These are phyloP conservation scores for Malurus melanocephalus DNA, from an alignment of 2,113 vertebrate species.

Conservation along the genomic window DNA sequence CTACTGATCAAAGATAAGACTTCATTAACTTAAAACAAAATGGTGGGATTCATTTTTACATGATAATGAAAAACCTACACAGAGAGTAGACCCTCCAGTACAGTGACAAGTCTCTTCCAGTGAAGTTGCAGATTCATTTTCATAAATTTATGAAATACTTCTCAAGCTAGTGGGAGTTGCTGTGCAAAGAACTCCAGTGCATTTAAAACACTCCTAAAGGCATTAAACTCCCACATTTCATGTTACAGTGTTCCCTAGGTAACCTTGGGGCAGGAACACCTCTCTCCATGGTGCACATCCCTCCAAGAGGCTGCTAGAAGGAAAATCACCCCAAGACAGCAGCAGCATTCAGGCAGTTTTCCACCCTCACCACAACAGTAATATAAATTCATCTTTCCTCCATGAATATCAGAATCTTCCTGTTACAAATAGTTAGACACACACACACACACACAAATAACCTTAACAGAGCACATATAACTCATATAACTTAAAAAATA, in stretches of 20 bases:
- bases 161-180: slow-evolving; percentile 33
- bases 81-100: not conserved
- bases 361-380: not conserved
- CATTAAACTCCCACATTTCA: slow-evolving; percentile 51
- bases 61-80: not conserved
- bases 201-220: slow-evolving; percentile 45
- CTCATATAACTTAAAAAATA: slow-evolving; percentile 35
- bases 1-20: not conserved
- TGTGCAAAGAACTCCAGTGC: slow-evolving; percentile 31
- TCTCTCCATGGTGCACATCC: not conserved
- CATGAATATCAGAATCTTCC: not conserved
- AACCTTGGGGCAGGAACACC: slow-evolving; percentile 46
- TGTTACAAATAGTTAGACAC: not conserved
- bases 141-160: slow-evolving; percentile 12
- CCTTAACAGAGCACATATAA: slow-evolving; percentile 6
- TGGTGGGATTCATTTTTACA: not conserved
- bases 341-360: not conserved
- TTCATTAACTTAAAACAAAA: not conserved
- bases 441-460: not conserved
- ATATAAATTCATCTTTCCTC: not conserved
- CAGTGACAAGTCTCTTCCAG: not conserved
- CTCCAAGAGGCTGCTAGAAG: not conserved
- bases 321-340: not conserved
- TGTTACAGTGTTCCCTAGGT: slow-evolving; percentile 50
- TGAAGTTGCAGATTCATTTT: not conserved